A percentile compares a stretch with the other conserved stretches of the same genome.
Conservation (phyloP, 2,888 invertebrate species). For the Cryptus viduatorius region DNA sequence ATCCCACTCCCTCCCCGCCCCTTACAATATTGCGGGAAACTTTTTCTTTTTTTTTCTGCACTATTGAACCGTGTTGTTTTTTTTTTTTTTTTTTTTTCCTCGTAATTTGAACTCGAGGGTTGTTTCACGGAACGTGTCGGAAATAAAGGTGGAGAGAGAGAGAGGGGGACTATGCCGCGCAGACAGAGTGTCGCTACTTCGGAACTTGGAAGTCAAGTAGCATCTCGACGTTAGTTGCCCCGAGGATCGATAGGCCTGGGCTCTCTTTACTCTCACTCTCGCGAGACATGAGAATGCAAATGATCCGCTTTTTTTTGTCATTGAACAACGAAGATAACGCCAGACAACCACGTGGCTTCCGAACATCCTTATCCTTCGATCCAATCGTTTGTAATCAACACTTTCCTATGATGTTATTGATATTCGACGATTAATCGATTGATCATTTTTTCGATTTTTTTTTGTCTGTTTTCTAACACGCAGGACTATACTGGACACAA, state of each 20-base stretch:
- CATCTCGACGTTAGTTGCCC: constrained; percentile 61
- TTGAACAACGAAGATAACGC: constrained; percentile 2
- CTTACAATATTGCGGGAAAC: constrained; percentile 41
- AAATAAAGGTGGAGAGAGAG: constrained; percentile 21
- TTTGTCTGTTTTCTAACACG: neutral
- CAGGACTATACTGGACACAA: constrained; percentile 93
- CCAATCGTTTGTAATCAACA: neutral
- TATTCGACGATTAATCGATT: neutral
- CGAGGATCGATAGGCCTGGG: constrained; percentile 63
- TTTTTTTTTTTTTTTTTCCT: constrained; percentile 1
- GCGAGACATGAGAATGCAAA: constrained; percentile 61
- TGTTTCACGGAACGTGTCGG: constrained; percentile 45
- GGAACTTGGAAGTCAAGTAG: constrained; percentile 65
- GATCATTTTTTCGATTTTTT: neutral
- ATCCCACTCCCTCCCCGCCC: neutral
- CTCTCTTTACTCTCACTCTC: neutral
- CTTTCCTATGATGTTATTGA: neutral
- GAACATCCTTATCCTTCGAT: neutral
- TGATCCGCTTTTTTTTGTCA: constrained; percentile 32
- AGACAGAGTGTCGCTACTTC: constrained; percentile 56
- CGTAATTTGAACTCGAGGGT: constrained; percentile 4
- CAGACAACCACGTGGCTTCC: constrained; percentile 15
- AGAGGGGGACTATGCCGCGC: constrained; percentile 29
- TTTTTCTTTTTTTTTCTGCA: constrained; percentile 16
- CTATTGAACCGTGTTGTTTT: constrained; percentile 6